A percentile compares a stretch with the other conserved stretches of the same genome.
Evolutionary conservation across 2,113 vertebrate genomes (phyloP).

Genomic region (Plestiodon gilberti): DNA sequence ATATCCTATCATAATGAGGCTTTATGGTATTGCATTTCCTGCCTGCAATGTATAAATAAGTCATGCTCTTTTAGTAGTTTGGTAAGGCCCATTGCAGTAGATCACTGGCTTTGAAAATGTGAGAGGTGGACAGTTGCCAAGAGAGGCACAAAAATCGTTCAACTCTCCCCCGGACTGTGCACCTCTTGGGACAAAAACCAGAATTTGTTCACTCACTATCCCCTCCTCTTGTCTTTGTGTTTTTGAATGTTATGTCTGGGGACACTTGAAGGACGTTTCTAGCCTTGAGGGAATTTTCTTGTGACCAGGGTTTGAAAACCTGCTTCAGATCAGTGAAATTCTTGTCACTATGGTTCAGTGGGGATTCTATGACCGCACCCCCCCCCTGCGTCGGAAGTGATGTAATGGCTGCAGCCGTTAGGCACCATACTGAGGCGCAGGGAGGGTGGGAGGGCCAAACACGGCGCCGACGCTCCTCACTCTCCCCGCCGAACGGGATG

Average conservation of each 20-base stretch:
- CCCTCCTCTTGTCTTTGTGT: neutral
- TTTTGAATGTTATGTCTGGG: neutral
- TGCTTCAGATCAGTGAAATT: neutral
- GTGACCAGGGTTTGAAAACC: neutral
- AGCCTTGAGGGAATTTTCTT: neutral
- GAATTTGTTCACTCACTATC: neutral
- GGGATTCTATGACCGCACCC: too few relatives aligned
- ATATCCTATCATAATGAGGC: neutral
- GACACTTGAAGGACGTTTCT: neutral
- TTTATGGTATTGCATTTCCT: neutral
- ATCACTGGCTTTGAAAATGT: constrained; percentile 1
- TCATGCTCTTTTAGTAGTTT: constrained; percentile 4
- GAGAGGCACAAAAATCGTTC: neutral
- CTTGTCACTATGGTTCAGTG: neutral
- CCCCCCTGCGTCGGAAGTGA: too few relatives aligned
- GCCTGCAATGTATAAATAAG: neutral
- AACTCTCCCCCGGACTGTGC: neutral
- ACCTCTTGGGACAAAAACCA: neutral
- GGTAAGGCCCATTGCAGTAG: neutral
- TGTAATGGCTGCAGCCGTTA: too few relatives aligned
- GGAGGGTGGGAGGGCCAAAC: too few relatives aligned
- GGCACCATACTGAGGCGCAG: too few relatives aligned
- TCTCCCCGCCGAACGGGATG: too few relatives aligned
- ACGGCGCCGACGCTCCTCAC: too few relatives aligned
- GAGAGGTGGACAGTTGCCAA: neutral